Evolutionary conservation across 2,797 vertebrate genomes (phyloP).

Genomic region (Diplodus puntazzo): DNA sequence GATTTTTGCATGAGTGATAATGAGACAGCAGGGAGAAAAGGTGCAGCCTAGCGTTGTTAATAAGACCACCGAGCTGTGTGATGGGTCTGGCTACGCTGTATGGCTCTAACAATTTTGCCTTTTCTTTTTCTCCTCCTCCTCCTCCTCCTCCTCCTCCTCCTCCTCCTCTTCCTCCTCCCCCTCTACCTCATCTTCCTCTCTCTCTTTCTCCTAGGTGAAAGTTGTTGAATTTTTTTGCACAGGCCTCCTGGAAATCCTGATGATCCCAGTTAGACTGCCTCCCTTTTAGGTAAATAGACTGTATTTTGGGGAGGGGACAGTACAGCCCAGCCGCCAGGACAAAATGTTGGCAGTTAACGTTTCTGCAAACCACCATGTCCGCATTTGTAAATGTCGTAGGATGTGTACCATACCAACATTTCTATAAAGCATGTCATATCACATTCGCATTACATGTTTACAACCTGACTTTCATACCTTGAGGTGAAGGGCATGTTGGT

Average conservation of each 20-base stretch:
- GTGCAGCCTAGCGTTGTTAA: slow-evolving; percentile 46
- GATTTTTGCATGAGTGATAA: slow-evolving; percentile 48
- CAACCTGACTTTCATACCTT: too few relatives aligned
- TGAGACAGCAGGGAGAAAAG: slow-evolving; percentile 48
- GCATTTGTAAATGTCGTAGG: too few relatives aligned
- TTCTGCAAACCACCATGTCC: too few relatives aligned
- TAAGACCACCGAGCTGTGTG: slow-evolving; percentile 41
- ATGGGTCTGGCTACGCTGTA: slow-evolving; percentile 20
- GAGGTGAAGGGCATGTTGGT: too few relatives aligned
- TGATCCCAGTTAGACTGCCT: slow-evolving; percentile 44
- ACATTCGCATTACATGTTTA: too few relatives aligned
- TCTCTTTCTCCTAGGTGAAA: slow-evolving; percentile 41
- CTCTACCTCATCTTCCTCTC: background rate
- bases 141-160: background rate
- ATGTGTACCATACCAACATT: too few relatives aligned
- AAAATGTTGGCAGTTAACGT: too few relatives aligned
- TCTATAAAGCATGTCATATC: too few relatives aligned
- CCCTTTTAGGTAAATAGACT: slow-evolving; percentile 59
- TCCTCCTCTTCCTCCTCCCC: background rate
- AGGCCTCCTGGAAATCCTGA: slow-evolving; percentile 53
- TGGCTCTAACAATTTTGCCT: slow-evolving; percentile 42
- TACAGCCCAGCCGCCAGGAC: too few relatives aligned
- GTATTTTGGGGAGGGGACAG: slow-evolving; percentile 1
- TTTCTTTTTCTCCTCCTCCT: background rate
- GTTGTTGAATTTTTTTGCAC: slow-evolving; percentile 38